Percentiles rank a stretch among this genome's conserved stretches.
These are phyloP conservation scores for Vultur gryphus DNA, from an alignment of 2,797 vertebrate species.

Conservation along the genomic window DNA sequence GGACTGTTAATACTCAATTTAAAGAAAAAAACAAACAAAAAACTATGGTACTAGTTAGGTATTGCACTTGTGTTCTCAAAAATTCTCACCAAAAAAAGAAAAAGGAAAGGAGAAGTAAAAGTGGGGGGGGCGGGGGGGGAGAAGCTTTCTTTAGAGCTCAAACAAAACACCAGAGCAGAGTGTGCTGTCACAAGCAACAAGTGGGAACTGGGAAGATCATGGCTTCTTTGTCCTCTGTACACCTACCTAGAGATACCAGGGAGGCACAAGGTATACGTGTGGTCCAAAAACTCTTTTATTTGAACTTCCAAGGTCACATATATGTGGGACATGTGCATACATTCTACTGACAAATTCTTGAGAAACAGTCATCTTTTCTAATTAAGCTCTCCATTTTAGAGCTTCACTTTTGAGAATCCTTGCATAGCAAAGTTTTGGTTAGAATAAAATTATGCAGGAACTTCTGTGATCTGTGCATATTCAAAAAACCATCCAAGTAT, in stretches of 20 bases:
- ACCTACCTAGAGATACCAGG: background rate
- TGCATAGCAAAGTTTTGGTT: background rate
- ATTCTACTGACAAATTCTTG: background rate
- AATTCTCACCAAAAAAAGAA: background rate
- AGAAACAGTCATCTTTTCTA: background rate
- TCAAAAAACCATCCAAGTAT: background rate
- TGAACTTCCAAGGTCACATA: background rate
- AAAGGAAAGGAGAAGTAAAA: background rate
- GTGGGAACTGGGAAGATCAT: background rate
- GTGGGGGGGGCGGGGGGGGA: rapidly evolving
- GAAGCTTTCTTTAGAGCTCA: background rate
- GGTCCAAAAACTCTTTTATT: background rate
- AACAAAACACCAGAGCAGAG: background rate
- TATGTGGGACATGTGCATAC: background rate
- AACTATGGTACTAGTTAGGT: background rate
- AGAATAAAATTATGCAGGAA: background rate
- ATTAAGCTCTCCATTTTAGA: background rate
- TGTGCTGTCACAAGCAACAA: background rate
- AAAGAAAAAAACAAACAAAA: background rate
- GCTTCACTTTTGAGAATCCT: background rate
- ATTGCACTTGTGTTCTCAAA: background rate
- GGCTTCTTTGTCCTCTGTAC: background rate
- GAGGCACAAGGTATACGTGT: background rate
- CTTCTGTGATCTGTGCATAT: background rate
- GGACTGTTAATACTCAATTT: background rate